Evolutionary conservation across 2,113 vertebrate species (phyloP).

Genomic region (Otis tarda): DNA sequence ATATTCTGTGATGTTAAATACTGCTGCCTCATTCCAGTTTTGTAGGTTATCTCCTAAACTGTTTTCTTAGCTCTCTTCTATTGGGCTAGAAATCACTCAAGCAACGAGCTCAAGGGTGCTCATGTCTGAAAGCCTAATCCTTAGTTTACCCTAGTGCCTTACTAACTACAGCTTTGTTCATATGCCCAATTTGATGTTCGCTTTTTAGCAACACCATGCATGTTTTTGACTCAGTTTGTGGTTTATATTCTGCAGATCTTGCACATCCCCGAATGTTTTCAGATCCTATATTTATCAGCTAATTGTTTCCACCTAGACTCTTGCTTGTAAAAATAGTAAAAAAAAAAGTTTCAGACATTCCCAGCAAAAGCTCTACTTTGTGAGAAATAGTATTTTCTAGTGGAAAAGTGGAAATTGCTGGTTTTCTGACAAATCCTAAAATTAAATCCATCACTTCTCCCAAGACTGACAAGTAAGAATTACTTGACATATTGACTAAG

Average conservation of each 20-base stretch:
- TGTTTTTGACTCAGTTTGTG: not conserved
- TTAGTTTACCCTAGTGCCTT: not conserved
- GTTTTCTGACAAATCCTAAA: not conserved
- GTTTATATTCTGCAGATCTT: not conserved
- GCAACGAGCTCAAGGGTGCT: not conserved
- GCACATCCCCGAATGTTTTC: not conserved
- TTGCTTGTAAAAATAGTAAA: not conserved
- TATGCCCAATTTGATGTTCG: accelerated
- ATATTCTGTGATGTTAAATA: not conserved
- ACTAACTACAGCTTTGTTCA: not conserved
- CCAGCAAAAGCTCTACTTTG: not conserved
- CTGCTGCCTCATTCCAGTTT: not conserved
- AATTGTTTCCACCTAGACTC: not conserved
- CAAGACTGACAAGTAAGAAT: not conserved
- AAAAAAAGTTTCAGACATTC: not conserved
- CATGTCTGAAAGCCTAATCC: not conserved
- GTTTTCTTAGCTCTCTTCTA: not conserved
- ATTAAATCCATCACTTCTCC: not conserved
- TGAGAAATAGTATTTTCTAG: not conserved
- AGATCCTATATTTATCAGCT: not conserved
- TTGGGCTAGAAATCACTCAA: not conserved
- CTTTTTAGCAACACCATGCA: not conserved
- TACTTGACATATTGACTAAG: not conserved
- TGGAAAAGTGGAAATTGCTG: not conserved
- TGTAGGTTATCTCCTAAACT: not conserved